These are phyloP conservation scores for Miltochrista miniata DNA, from an alignment of 2,888 invertebrate species.

Conservation along the genomic window DNA sequence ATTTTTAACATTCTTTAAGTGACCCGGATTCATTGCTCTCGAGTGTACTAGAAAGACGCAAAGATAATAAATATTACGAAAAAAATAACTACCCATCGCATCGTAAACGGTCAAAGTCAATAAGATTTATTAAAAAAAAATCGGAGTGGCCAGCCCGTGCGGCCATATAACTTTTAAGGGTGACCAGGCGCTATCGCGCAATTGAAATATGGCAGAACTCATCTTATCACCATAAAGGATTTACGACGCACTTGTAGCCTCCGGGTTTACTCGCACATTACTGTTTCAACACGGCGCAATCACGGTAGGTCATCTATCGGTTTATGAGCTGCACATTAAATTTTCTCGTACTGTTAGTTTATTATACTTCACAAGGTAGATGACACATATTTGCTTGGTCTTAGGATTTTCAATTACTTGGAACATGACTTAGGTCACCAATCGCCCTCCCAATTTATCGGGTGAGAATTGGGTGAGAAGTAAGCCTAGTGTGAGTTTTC, in stretches of 20 bases:
- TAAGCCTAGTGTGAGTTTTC: too few relatives aligned
- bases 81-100: too few relatives aligned
- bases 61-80: too few relatives aligned
- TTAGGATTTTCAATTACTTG: too few relatives aligned
- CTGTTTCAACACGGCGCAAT: constrained; percentile 20
- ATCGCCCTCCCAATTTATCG: too few relatives aligned
- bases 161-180: constrained; percentile 45
- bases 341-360: background rate
- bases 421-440: too few relatives aligned
- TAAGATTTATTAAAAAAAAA: background rate
- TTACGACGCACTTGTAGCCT: constrained; percentile 50
- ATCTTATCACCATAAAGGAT: constrained; percentile 59
- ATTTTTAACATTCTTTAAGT: too few relatives aligned
- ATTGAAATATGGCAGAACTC: constrained; percentile 35
- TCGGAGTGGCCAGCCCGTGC: background rate
- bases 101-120: background rate
- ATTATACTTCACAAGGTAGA: background rate
- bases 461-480: too few relatives aligned
- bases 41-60: too few relatives aligned
- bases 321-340: background rate
- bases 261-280: constrained; percentile 32
- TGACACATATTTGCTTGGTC: background rate
- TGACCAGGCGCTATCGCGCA: constrained; percentile 45
- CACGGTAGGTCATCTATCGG: background rate
- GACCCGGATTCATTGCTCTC: too few relatives aligned